phyloP scores from a whole-genome alignment of 2,797 vertebrate genomes.

The Carcharodon carcharias region DNA sequence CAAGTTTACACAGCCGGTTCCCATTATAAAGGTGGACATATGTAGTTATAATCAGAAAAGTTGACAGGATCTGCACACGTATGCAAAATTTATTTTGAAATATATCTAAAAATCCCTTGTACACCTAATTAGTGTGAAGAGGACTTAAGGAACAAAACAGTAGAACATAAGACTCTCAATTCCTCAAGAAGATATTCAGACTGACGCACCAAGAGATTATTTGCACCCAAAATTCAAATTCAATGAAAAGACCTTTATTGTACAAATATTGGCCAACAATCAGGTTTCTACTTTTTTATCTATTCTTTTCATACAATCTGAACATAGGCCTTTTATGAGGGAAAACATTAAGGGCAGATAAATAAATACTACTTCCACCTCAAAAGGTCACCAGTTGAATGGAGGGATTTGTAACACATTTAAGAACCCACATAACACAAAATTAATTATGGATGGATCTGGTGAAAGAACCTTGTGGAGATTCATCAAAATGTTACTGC shows the following conservation, averaged over 20 bases:
- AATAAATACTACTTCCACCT: slow-evolving; percentile 50
- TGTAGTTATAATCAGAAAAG: not conserved
- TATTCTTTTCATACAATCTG: slow-evolving; percentile 46
- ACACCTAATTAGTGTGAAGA: not conserved
- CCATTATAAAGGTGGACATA: not conserved
- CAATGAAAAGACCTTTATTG: slow-evolving; percentile 49
- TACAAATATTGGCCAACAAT: slow-evolving; percentile 40
- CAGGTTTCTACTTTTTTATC: slow-evolving; percentile 44
- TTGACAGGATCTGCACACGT: not conserved
- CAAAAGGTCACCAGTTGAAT: slow-evolving; percentile 46
- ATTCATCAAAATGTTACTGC: slow-evolving; percentile 42
- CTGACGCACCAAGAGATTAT: slow-evolving; percentile 44
- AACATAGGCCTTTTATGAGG: not conserved
- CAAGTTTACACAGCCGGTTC: not conserved
- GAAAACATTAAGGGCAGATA: slow-evolving; percentile 48
- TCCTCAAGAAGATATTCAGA: slow-evolving; percentile 40
- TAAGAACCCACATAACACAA: slow-evolving; percentile 42
- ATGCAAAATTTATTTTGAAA: not conserved
- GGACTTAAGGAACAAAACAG: not conserved
- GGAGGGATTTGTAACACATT: slow-evolving; percentile 42
- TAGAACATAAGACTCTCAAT: slow-evolving; percentile 15
- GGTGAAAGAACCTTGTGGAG: slow-evolving; percentile 44
- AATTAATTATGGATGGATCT: slow-evolving; percentile 43
- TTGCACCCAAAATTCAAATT: slow-evolving; percentile 45
- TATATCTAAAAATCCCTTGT: not conserved